Conservation (phyloP, 2,113 vertebrate genomes). For the Pandion haliaetus region DNA sequence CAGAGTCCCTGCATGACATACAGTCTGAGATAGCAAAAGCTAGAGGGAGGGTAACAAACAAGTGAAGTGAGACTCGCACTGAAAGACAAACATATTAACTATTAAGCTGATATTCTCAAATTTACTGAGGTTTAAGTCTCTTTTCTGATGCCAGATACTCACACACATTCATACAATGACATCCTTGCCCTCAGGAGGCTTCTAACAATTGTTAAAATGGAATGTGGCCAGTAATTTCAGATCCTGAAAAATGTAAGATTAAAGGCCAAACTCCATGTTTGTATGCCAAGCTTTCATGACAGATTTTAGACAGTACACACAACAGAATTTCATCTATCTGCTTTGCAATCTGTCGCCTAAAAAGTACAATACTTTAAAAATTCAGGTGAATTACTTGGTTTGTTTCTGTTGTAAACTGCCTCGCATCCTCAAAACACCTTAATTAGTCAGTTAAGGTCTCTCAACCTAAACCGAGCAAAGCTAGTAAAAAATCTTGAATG, state of each 20-base stretch:
- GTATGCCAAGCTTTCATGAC: neutral
- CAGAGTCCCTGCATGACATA: no score
- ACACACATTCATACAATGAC: neutral
- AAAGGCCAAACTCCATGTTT: neutral
- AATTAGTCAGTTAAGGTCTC: neutral
- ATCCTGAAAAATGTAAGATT: neutral
- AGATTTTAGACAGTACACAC: neutral
- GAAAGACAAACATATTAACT: constrained; percentile 3
- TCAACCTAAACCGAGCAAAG: neutral
- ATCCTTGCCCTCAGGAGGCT: neutral
- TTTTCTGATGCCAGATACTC: neutral
- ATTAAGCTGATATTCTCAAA: neutral
- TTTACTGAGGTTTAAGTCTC: neutral
- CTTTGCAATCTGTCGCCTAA: neutral
- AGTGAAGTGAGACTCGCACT: neutral
- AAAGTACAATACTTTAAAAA: neutral
- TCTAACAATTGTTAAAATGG: neutral
- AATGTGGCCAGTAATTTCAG: neutral
- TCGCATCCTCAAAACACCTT: neutral
- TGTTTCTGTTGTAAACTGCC: neutral
- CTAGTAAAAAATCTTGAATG: neutral
- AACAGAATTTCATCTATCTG: neutral
- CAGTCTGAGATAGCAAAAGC: neutral
- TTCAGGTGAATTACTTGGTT: neutral
- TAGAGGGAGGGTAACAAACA: neutral